Base-by-base conservation (phyloP, 2,888 invertebrate species). In the Papilio demoleus region DNA sequence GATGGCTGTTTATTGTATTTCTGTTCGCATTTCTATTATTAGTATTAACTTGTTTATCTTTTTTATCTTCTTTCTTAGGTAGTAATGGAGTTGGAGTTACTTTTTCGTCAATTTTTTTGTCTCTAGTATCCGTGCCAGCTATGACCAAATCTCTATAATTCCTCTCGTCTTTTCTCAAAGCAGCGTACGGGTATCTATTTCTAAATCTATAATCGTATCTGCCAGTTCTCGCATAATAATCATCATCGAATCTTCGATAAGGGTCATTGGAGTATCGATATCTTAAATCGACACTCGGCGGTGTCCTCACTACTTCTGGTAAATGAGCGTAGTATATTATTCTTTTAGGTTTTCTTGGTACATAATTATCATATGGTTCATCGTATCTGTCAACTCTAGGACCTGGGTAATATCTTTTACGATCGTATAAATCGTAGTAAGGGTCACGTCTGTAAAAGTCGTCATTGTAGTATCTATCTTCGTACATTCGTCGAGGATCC, bases 261-360 rank as follows among this genome's bases (percentile, higher is more conserved):
- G 93, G 91, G 71, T 92, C 93, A 0, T 79, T 82, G 0, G 88
- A 85, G 74, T 93, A 94, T 74, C 94, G 86, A 76, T 94, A 94
- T 63, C 93, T 84, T 42, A 93, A 80, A 79, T 93, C 94, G 11
- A 94, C 93, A 75, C 91, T 93, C 9, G 94, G 93, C 22, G 94
- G 94, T 24, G 94, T 93, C 65, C 95, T 88, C 0, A 95, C 94
- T 4, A 95, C 94, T 82, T 95, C 95, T 11, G 95, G 95, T 34
- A 95, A 84, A 79, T 95, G 95, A 0, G 95, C 95, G 74, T 95
- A 95, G 78, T 95, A 95, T 68, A 95, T 95, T 66, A 95, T 94
- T 69, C 95, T 92, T 76, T 93, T 93, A 8, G 93, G 94, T 77
- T 93, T 93, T 65, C 91, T 82, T 2, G 90, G 86, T 9, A 90